Conservation (phyloP, 2,113 vertebrate genomes). For the Corythornis vintsioides region DNA sequence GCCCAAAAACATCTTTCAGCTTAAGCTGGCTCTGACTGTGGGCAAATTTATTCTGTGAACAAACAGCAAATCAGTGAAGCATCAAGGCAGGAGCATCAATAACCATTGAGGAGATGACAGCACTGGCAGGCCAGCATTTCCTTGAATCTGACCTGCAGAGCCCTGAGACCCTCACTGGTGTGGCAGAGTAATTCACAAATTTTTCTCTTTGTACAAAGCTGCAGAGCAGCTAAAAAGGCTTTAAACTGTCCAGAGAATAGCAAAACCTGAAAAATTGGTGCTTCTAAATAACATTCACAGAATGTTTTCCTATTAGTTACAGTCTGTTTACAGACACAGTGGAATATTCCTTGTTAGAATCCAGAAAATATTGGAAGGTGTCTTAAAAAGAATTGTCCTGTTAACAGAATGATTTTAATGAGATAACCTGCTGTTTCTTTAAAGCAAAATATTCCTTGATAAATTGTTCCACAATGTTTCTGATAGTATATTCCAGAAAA, state of each 20-base stretch:
- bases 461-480: background rate
- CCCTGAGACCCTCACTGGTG: accelerated
- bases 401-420: background rate
- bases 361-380: background rate
- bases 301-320: background rate
- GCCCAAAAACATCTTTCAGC: constrained; percentile 33
- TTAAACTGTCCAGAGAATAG: background rate
- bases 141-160: background rate
- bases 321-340: background rate
- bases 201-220: background rate
- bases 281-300: background rate
- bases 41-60: background rate
- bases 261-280: background rate
- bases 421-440: background rate
- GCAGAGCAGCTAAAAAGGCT: background rate
- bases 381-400: background rate
- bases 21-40: constrained; percentile 3
- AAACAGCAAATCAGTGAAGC: background rate
- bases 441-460: background rate
- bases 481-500: background rate
- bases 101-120: background rate
- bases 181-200: background rate
- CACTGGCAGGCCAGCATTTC: background rate
- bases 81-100: background rate
- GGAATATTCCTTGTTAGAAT: background rate